phyloP scores from a whole-genome alignment of 2,113 vertebrate species.

The Neolamprologus sp. region DNA sequence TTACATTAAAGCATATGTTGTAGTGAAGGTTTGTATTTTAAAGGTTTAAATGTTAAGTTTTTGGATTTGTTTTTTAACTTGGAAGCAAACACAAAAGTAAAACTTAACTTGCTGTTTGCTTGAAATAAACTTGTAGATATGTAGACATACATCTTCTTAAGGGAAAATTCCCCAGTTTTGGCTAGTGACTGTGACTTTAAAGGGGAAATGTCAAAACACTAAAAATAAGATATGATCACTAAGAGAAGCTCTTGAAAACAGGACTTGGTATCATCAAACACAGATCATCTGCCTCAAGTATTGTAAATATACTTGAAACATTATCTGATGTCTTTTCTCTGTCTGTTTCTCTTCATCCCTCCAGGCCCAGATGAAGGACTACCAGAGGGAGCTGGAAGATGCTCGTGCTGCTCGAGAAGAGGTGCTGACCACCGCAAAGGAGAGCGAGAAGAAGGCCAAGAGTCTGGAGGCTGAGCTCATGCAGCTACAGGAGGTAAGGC shows the following conservation, averaged over 20 bases:
- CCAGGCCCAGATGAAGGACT: slow-evolving; percentile 93
- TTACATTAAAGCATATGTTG: neutral
- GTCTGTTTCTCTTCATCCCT: neutral
- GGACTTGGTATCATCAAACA: neutral
- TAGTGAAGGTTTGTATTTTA: neutral
- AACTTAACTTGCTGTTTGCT: neutral
- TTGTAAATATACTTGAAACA: neutral
- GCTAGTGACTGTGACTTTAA: neutral
- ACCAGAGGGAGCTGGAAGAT: slow-evolving; percentile 90
- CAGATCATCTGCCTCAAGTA: neutral
- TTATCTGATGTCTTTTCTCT: neutral
- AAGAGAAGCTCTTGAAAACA: neutral
- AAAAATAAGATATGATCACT: neutral
- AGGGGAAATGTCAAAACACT: neutral
- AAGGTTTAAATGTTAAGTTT: neutral
- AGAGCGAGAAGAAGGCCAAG: slow-evolving; percentile 94
- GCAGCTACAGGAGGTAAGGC: slow-evolving; percentile 88
- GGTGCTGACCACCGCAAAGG: slow-evolving; percentile 83
- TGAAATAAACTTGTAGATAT: neutral
- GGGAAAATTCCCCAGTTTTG: fast-evolving
- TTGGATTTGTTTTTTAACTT: neutral
- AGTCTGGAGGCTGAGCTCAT: slow-evolving; percentile 88
- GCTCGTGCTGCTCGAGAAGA: slow-evolving; percentile 84
- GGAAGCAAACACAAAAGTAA: neutral
- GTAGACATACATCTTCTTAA: neutral